phyloP scores from a whole-genome alignment of 2,888 invertebrate species.

The Xanthia togata region DNA sequence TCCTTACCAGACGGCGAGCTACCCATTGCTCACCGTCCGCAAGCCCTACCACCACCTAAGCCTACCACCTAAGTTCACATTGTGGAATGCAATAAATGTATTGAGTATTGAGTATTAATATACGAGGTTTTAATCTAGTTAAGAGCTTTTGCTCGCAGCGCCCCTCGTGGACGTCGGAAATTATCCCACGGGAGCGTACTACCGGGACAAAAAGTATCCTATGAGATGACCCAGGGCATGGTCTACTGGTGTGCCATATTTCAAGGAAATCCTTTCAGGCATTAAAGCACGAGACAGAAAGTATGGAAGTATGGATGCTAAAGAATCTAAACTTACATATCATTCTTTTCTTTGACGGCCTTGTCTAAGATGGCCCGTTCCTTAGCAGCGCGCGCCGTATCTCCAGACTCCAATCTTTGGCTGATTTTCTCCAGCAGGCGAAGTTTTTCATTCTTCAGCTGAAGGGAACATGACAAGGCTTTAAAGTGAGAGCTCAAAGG shows the following conservation, averaged over 20 bases:
- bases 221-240: neutral
- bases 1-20: no score
- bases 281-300: neutral
- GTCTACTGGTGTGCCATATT: neutral
- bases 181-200: neutral
- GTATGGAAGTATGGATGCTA: neutral
- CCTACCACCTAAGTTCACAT: no score
- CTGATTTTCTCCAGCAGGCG: constrained; percentile 86
- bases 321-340: constrained; percentile 70
- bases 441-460: constrained; percentile 82
- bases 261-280: neutral
- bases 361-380: constrained; percentile 88
- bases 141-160: neutral
- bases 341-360: constrained; percentile 85
- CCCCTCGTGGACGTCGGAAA: neutral
- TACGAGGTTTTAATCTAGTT: no score
- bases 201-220: neutral
- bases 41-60: no score
- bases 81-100: no score
- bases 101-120: no score
- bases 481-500: neutral
- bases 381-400: constrained; percentile 80
- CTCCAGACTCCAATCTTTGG: constrained; percentile 81
- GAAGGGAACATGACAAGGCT: neutral
- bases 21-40: no score